Evolutionary conservation across 2,888 invertebrate species (phyloP), one percentile per base, ranked within the genome.

Genomic region (Agapostemon virescens): DNA sequence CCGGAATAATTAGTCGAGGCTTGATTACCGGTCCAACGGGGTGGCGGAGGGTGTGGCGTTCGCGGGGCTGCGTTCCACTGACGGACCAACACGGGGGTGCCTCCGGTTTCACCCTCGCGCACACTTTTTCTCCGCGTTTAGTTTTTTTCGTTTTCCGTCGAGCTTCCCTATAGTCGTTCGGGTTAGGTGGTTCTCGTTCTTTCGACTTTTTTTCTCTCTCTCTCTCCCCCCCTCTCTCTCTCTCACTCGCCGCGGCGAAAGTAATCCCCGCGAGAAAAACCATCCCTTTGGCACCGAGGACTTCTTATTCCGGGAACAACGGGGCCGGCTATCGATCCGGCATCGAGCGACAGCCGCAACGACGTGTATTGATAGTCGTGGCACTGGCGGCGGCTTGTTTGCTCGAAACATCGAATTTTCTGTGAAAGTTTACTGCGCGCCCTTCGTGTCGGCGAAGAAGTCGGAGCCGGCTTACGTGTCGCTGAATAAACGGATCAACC

Each of bases 401-500:
- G 84, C 82, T 74, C 80, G 85, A 86, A 86, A 84, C 85, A 81
- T 84, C 83, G 83, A 84, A 88, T 88, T 87, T 83, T 75, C 82
- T 84, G 84, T 75, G 82, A 79, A 84, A 88, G 84, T 87, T 88
- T 84, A 81, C 85, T 75, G 75, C 84, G 77, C 74, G 69, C 81
- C 76, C 82, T 81, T 83, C 81, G 69, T 55, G 40, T 49, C 73
- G 79, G 69, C 81, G 69, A 73, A 73, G 74, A 76, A 85, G 82
- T 77, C 78, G 80, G 81, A 79, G 83, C 79, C 81, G 85, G 86
- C 86, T 87, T 86, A 85, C 88, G 88, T 88, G 86, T 84, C 88
- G 83, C 79, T 83, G 85, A 88, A 88, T 89, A 87, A 89, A 88
- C 85, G 85, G 86, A 88, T 88, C 88, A 86, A 83, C 86, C 82